Evolutionary conservation across 2,113 vertebrate genomes (phyloP), one percentile per base, ranked within the genome.

Genomic region (Coptodon bakossiorum): DNA sequence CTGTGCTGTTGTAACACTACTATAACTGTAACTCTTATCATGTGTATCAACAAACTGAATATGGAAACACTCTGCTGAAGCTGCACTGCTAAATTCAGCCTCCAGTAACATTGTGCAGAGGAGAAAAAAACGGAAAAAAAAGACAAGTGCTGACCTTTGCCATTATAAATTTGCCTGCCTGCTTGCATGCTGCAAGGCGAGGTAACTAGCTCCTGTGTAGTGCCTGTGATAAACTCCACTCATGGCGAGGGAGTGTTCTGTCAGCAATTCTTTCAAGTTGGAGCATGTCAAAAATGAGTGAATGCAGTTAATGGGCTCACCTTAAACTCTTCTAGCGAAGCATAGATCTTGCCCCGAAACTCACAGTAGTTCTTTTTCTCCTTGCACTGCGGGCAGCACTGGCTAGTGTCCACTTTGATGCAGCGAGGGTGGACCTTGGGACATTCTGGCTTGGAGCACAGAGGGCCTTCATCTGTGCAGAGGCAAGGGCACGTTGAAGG

Each of bases 331-430:
- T 99, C 97, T 48, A 99, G 95, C 7, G 97, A 97, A 91, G 96
- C 96, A 93, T 99, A 99, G 93, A 96, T 97, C 87, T 98, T 98
- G 81, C 97, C 98, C 68, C 98, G 96, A 87, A 99, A 99, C 91
- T 99, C 98, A 80, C 99, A 99, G 96, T 98, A 98, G 95, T 98
- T 99, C 92, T 97, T 99, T 93, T 95, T 97, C 96, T 99, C 98
- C 90, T 97, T 98, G 96, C 99, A 99, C 95, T 97, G 97, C 1
- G 99, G 99, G 93, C 99, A 99, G 95, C 99, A 99, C 85, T 99
- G 98, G 84, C 98, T 99, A 50, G 97, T 98, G 96, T 99, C 98
- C 88, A 99, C 97, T 89, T 97, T 98, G 88, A 99, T 95, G 91
- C 99, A 99, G 31, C 99, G 98, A 17, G 98, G 98, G 93, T 98